A percentile compares a stretch with the other conserved stretches of the same genome.
Conservation (phyloP, 1,140 invertebrate genomes). For the Araneus ventricosus region DNA sequence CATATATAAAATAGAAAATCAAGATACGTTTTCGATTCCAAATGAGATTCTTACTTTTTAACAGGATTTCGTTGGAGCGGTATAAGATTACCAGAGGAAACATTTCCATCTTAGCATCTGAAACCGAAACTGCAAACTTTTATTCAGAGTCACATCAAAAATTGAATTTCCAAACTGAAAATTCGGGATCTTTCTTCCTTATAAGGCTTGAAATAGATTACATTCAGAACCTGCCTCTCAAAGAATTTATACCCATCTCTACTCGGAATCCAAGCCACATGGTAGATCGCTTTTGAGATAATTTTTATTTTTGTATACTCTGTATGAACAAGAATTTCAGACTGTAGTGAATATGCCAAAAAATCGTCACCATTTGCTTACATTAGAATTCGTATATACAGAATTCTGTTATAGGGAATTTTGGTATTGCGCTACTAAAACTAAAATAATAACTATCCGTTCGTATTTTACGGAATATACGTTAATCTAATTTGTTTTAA, state of each 20-base stretch:
- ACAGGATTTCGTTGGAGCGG: background rate
- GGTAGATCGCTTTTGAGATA: too few species aligned
- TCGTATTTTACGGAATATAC: too few species aligned
- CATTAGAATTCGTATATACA: too few species aligned
- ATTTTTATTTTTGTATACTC: background rate
- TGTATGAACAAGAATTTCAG: too few species aligned
- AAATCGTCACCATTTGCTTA: too few species aligned
- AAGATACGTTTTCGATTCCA: background rate
- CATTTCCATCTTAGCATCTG: too few species aligned
- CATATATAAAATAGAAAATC: background rate
- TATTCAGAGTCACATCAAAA: slow-evolving; percentile 16
- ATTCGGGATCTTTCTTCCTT: background rate
- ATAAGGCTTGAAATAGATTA: background rate
- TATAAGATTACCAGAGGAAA: background rate
- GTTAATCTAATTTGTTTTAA: too few species aligned
- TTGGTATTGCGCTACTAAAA: too few species aligned
- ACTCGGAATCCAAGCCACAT: too few species aligned
- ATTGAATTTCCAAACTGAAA: slow-evolving; percentile 48
- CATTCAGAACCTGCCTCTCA: background rate
- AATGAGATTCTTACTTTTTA: background rate
- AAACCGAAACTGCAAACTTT: background rate
- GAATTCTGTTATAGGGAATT: too few species aligned
- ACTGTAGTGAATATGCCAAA: too few species aligned
- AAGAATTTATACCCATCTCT: background rate
- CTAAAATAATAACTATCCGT: too few species aligned